Percentiles rank a stretch among this genome's conserved stretches.
These are phyloP conservation scores for Piprites chloris DNA, from an alignment of 2,113 vertebrate genomes.

Conservation along the genomic window DNA sequence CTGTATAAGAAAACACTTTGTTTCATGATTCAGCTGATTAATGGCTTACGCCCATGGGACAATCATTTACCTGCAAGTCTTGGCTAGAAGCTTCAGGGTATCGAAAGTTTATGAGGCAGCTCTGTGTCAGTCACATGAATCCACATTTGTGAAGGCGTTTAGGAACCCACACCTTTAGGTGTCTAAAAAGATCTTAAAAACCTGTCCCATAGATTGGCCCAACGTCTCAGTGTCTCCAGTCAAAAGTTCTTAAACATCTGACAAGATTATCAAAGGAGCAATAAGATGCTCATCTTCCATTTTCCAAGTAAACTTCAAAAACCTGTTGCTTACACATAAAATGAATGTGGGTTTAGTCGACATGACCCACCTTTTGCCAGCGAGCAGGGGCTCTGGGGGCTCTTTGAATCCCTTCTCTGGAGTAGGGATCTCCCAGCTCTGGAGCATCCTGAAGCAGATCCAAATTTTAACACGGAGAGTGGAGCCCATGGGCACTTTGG, in stretches of 20 bases:
- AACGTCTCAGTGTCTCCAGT: background rate
- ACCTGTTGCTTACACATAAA: background rate
- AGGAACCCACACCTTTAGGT: background rate
- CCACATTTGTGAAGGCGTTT: background rate
- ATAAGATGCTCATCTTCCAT: background rate
- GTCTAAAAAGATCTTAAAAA: background rate
- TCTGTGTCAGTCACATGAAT: background rate
- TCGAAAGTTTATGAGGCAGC: constrained; percentile 41
- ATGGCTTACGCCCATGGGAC: constrained; percentile 16
- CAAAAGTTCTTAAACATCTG: background rate
- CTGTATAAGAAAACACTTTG: background rate
- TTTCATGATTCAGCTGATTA: constrained; percentile 17
- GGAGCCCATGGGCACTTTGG: constrained; percentile 52
- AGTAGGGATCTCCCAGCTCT: background rate
- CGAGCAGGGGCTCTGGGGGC: background rate
- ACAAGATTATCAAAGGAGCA: background rate
- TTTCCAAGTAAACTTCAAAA: background rate
- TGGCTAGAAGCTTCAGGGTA: constrained; percentile 42
- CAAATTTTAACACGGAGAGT: constrained; percentile 2
- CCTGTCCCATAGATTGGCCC: background rate
- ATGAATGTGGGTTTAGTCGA: background rate
- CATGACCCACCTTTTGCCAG: background rate
- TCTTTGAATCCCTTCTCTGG: background rate
- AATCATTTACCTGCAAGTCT: constrained; percentile 40
- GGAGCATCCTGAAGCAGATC: constrained; percentile 28